These are phyloP conservation scores for Cheirogaleus medius DNA, from an alignment of 2,113 vertebrate species.

Conservation along the genomic window DNA sequence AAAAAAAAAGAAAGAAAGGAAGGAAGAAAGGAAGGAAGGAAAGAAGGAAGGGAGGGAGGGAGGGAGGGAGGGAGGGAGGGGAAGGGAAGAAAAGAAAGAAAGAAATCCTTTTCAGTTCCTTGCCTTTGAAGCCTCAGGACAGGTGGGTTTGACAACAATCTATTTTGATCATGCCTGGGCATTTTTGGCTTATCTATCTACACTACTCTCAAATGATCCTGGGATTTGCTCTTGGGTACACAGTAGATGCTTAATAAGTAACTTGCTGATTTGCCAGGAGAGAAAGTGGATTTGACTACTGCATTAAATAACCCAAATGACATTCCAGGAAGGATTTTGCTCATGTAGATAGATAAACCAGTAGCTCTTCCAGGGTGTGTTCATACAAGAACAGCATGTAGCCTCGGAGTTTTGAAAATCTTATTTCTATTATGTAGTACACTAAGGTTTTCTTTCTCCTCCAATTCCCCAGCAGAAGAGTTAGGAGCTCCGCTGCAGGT, in stretches of 20 bases:
- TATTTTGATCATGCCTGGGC: conserved; percentile 60
- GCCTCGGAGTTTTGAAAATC: neutral
- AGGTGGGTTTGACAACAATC: conserved; percentile 61
- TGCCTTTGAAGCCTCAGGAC: conserved; percentile 61
- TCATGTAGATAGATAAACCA: conserved; percentile 9
- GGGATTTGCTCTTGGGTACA: conserved; percentile 51
- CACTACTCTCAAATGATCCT: conserved; percentile 56
- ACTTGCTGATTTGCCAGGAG: conserved; percentile 63
- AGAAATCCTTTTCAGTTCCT: neutral
- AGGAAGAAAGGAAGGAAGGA: too few relatives aligned
- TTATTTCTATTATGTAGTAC: neutral
- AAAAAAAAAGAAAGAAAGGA: neutral
- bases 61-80: too few relatives aligned
- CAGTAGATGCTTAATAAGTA: conserved; percentile 62
- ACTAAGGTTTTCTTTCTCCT: neutral
- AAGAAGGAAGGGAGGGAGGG: too few relatives aligned
- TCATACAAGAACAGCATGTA: neutral
- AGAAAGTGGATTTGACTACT: conserved; percentile 32
- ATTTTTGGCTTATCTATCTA: conserved; percentile 49
- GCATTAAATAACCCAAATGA: conserved; percentile 57
- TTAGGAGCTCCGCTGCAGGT: neutral
- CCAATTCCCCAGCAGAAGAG: neutral
- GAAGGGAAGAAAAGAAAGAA: neutral
- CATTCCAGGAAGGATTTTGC: conserved; percentile 57
- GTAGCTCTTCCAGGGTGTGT: neutral